These are phyloP conservation scores for Apostichopus parvimensis DNA, from an alignment of 35 echinoderm and acorn worm species.

Conservation along the genomic window DNA sequence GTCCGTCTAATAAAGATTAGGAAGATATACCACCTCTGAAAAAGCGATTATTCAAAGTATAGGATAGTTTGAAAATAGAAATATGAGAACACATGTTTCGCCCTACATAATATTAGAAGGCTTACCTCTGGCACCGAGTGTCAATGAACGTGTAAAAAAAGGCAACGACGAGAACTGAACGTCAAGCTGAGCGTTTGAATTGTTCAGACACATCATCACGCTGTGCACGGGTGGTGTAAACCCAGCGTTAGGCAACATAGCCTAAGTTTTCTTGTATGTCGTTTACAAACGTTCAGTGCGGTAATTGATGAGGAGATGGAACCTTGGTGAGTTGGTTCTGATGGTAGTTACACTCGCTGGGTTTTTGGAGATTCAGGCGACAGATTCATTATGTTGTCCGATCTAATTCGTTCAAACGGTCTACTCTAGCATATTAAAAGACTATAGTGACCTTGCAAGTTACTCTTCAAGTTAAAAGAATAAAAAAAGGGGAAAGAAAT, in stretches of 20 bases:
- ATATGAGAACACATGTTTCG: slow-evolving; percentile 29
- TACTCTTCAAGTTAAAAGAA: too few relatives aligned
- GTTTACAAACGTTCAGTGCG: not conserved
- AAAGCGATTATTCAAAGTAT: slow-evolving; percentile 22
- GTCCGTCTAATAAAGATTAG: not conserved
- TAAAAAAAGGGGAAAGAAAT: not conserved
- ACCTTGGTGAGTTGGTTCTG: slow-evolving; percentile 15
- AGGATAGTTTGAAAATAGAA: not conserved
- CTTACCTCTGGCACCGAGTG: not conserved
- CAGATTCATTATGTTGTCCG: slow-evolving; percentile 40
- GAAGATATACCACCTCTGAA: slow-evolving; percentile 21
- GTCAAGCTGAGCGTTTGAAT: slow-evolving; percentile 44
- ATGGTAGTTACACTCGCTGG: slow-evolving; percentile 20
- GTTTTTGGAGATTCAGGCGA: slow-evolving; percentile 26
- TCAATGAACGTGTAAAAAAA: slow-evolving; percentile 48
- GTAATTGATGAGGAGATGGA: slow-evolving; percentile 7
- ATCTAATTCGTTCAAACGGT: not conserved
- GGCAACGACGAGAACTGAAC: not conserved
- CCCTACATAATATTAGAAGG: not conserved
- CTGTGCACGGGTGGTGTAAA: slow-evolving; percentile 1
- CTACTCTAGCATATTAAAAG: not conserved
- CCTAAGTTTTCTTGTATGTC: slow-evolving; percentile 3
- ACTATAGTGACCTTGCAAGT: not conserved
- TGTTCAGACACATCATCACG: not conserved
- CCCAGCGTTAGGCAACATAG: slow-evolving; percentile 41